Percentiles rank a stretch among this genome's conserved stretches.
Conservation (phyloP, 2,888 invertebrate genomes). For the Cremastinae sp. region DNA sequence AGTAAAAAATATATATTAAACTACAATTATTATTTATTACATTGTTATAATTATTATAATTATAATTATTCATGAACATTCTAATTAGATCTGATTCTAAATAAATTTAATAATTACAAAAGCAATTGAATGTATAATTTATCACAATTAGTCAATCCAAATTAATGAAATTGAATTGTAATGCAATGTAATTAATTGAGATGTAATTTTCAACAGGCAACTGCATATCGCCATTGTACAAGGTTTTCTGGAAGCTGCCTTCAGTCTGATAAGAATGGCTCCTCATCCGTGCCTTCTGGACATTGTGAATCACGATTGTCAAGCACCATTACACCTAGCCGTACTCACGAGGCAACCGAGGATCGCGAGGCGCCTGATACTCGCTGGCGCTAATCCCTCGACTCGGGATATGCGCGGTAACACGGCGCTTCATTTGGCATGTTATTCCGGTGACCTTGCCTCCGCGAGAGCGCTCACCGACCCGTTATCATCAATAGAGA, state of each 20-base stretch:
- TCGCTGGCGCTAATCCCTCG: slow-evolving; percentile 87
- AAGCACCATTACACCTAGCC: slow-evolving; percentile 93
- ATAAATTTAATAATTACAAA: too few relatives aligned
- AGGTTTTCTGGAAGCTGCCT: slow-evolving; percentile 87
- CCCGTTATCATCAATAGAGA: slow-evolving; percentile 83
- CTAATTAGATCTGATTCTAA: too few relatives aligned
- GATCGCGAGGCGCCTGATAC: slow-evolving; percentile 88
- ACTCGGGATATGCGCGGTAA: slow-evolving; percentile 88
- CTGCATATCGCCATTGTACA: slow-evolving; percentile 92
- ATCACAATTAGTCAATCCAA: too few relatives aligned
- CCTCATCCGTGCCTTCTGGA: slow-evolving; percentile 90
- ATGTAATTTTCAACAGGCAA: too few relatives aligned
- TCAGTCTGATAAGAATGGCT: slow-evolving; percentile 88
- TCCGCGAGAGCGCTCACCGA: slow-evolving; percentile 88
- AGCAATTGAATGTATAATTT: too few relatives aligned
- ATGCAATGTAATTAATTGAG: too few relatives aligned
- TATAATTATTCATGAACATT: too few relatives aligned
- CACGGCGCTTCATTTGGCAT: slow-evolving; percentile 93
- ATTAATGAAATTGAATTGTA: neutral
- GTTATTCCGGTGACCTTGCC: slow-evolving; percentile 85
- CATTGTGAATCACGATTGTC: slow-evolving; percentile 89
- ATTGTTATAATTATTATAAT: too few relatives aligned
- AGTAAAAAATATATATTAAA: slow-evolving; percentile 80
- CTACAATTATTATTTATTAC: too few relatives aligned
- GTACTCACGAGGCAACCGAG: slow-evolving; percentile 88